Percentiles rank a stretch among this genome's conserved stretches.
phyloP scores from a whole-genome alignment of 2,113 vertebrate genomes.

The Ahaetulla prasina region DNA sequence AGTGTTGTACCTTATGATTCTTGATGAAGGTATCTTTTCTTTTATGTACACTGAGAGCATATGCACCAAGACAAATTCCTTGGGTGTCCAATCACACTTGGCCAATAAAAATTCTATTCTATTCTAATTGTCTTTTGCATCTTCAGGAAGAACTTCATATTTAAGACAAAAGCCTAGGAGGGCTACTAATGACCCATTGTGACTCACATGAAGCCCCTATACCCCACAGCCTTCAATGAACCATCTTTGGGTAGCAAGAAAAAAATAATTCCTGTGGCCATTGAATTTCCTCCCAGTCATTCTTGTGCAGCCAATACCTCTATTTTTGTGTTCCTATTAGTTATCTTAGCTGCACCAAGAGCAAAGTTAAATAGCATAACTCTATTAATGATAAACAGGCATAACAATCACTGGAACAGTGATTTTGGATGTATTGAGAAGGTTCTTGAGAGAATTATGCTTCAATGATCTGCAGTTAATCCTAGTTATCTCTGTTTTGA shows the following conservation, averaged over 20 bases:
- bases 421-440: background rate
- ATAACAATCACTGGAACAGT: background rate
- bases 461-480: background rate
- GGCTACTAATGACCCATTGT: background rate
- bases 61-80: no score
- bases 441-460: background rate
- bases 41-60: no score
- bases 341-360: background rate
- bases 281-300: background rate
- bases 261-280: background rate
- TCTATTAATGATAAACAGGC: background rate
- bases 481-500: background rate
- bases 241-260: background rate
- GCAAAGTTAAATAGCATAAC: background rate
- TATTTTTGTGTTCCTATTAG: background rate
- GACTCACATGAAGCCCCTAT: background rate
- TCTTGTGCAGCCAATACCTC: background rate
- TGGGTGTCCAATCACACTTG: no score
- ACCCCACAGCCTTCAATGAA: background rate
- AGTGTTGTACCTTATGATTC: no score
- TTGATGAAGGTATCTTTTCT: no score
- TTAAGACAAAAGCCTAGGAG: background rate
- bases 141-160: background rate
- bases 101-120: no score
- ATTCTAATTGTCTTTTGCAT: background rate